Evolutionary conservation across 2,113 vertebrate genomes (phyloP), one percentile per base, ranked within the genome.

Genomic region (Lagopus leucura): DNA sequence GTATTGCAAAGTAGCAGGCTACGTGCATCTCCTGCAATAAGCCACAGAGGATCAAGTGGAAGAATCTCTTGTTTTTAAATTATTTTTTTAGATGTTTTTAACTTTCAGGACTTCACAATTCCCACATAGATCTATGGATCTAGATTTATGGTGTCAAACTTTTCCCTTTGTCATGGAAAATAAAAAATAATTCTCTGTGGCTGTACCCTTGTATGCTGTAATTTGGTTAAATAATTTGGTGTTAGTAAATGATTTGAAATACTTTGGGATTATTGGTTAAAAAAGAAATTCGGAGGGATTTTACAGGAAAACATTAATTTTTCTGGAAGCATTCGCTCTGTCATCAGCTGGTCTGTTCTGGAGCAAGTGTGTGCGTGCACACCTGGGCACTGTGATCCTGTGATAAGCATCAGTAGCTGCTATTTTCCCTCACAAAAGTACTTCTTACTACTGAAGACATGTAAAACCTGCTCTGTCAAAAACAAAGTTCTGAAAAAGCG

Each of bases 341-440:
- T 78, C 36, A 38, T 63, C 38, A 70, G 78, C 48, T 65, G 50
- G 48, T 85, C 60, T 88, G 75, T 79, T 94, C 69, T 60, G 54
- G 82, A 87, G 60, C 0, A 0, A 40, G 34, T 42, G 32, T 16
- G 28, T 65, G 8, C 22, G 3, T 72, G 55, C 67, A 82, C 61
- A 70, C 75, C 17, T 28, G 54, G 75, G 6, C 55, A 77, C 9
- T 77, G 70, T 86, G 50, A 47, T 79, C 69, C 30, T 38, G 10
- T 77, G n/a, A 50, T 38, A 73, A 17, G 25, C 54, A 74, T 65
- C 72, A 74, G 38, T 63, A 91, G 58, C 60, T 76, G 69, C 38
- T 32, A 55, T 88, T 93, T 93, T 90, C 85, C 69, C 67, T 67
- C 34, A 72, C 38, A 83, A 75, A 92, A 86, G 64, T n/a, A 32